phyloP scores from a whole-genome alignment of 2,797 vertebrate species.

The Pipistrellus pipistrellus region DNA sequence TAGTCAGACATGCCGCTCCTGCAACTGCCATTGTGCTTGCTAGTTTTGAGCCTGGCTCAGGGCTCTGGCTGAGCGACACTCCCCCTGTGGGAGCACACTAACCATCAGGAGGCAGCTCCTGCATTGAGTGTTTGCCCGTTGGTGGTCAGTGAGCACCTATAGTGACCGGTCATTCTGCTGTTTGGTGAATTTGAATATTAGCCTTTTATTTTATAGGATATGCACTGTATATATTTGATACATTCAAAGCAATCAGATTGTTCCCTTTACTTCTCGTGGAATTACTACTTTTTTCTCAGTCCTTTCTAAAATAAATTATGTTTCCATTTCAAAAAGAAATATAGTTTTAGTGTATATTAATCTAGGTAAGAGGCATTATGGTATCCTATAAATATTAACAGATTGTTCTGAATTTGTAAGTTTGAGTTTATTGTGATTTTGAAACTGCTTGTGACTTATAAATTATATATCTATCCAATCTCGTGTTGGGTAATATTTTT shows the following conservation, averaged over 20 bases:
- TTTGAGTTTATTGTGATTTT: conserved; percentile 66
- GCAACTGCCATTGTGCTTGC: no score
- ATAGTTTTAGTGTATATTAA: conserved; percentile 58
- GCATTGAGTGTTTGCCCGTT: no score
- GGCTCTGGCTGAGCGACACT: no score
- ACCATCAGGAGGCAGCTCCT: no score
- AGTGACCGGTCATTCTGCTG: no score
- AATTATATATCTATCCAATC: conserved; percentile 57
- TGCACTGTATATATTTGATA: neutral
- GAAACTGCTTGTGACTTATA: conserved; percentile 56
- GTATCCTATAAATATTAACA: conserved; percentile 80
- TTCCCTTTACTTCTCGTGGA: neutral
- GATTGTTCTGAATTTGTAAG: conserved; percentile 61
- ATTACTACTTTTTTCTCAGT: conserved; percentile 50
- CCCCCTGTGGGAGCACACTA: no score
- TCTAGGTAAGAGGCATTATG: conserved; percentile 50
- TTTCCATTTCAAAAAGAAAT: conserved; percentile 64
- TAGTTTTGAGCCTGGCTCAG: no score
- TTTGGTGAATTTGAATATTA: no score
- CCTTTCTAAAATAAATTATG: conserved; percentile 66
- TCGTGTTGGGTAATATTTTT: conserved; percentile 66
- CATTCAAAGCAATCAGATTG: neutral
- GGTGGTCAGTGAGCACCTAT: no score
- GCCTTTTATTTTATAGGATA: no score
- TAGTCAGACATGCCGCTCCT: no score